Evolutionary conservation across 2,113 vertebrate species (phyloP).

Genomic region (Hassar affinis): DNA sequence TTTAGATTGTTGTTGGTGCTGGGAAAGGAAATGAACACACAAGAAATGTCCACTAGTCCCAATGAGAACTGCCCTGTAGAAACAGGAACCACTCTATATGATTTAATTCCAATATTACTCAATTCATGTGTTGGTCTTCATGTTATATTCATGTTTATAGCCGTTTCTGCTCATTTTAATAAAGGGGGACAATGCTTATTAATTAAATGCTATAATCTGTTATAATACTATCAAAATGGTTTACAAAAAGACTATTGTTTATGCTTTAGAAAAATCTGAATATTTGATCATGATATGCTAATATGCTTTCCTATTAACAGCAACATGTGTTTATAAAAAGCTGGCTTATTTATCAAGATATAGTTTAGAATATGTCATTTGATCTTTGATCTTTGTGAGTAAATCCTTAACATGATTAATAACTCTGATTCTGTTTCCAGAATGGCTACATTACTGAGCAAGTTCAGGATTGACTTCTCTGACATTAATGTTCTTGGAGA

Average conservation of each 20-base stretch:
- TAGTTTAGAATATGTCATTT: background rate
- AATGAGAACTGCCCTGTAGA: no score
- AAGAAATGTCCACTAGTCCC: no score
- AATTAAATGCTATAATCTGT: no score
- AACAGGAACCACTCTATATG: no score
- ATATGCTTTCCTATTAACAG: background rate
- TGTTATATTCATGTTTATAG: no score
- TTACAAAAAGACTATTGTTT: background rate
- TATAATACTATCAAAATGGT: background rate
- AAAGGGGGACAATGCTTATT: background rate
- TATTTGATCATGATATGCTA: background rate
- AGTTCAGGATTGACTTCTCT: constrained; percentile 95
- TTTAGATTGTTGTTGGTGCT: no score
- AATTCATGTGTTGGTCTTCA: no score
- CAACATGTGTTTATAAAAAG: background rate
- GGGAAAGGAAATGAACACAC: no score
- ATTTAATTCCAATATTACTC: no score
- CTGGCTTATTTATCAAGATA: background rate
- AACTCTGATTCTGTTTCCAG: constrained; percentile 62
- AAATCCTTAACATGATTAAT: background rate
- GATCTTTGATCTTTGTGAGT: background rate
- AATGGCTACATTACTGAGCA: constrained; percentile 95
- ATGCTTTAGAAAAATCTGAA: background rate
- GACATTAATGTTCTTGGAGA: constrained; percentile 95
- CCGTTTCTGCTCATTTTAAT: no score